Evolutionary conservation across 2,797 vertebrate genomes (phyloP).

Genomic region (Philypnodon macrostomus): DNA sequence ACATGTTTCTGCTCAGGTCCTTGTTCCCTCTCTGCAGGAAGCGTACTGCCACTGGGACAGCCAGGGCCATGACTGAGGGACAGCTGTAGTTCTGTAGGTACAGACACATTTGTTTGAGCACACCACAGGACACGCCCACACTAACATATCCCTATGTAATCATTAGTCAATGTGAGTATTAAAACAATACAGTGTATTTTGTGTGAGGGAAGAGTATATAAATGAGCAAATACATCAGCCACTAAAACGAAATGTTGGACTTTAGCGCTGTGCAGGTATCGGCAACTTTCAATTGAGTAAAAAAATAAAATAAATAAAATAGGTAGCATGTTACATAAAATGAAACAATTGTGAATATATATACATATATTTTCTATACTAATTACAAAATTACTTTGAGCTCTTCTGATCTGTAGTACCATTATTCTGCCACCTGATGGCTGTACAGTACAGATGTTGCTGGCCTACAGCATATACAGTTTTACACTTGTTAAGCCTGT

Average conservation of each 20-base stretch:
- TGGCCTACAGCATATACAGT: background rate
- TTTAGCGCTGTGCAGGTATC: slow-evolving; percentile 40
- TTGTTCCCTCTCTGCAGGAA: slow-evolving; percentile 88
- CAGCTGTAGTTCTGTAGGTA: slow-evolving; percentile 86
- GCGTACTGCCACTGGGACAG: slow-evolving; percentile 89
- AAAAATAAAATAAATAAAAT: too few species aligned
- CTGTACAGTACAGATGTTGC: slow-evolving; percentile 8
- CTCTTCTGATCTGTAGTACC: background rate
- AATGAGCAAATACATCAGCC: too few species aligned
- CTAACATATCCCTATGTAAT: too few species aligned
- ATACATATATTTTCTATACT: background rate
- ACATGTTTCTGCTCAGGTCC: slow-evolving; percentile 93
- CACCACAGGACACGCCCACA: too few species aligned
- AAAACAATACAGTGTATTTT: too few species aligned
- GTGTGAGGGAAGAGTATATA: too few species aligned
- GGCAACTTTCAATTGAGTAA: too few species aligned
- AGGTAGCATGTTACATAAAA: too few species aligned
- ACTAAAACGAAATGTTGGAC: slow-evolving; percentile 2
- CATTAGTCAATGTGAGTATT: too few species aligned
- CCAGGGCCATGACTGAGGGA: slow-evolving; percentile 87
- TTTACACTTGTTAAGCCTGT: background rate
- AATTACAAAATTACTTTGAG: background rate
- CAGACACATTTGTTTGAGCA: background rate
- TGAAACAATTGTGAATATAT: too few species aligned
- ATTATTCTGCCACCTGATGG: slow-evolving; percentile 44